Conservation (phyloP, 2,113 vertebrate species). For the Caranx melampygus region DNA sequence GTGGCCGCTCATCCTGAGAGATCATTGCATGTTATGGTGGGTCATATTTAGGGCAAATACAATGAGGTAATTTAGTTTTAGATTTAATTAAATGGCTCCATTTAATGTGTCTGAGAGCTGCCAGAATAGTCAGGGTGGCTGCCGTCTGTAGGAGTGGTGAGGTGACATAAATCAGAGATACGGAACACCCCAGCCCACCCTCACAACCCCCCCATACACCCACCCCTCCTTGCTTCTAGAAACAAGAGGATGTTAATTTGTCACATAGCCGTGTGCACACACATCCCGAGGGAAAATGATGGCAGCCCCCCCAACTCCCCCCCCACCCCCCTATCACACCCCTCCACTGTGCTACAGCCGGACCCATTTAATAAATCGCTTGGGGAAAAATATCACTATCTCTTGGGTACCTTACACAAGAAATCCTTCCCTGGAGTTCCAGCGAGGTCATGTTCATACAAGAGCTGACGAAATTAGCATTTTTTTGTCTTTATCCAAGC, state of each 20-base stretch:
- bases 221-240: conserved; percentile 16
- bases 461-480: conserved; percentile 59
- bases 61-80: conserved; percentile 62
- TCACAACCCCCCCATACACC: neutral
- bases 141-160: conserved; percentile 28
- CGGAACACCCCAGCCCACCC: conserved; percentile 26
- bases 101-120: conserved; percentile 50
- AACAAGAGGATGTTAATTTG: conserved; percentile 64
- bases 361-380: conserved; percentile 70
- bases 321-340: conserved; percentile 47
- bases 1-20: conserved; percentile 45
- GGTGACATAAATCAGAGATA: conserved; percentile 53
- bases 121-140: conserved; percentile 44
- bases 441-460: conserved; percentile 54
- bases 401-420: conserved; percentile 55
- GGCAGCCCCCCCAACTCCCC: conserved; percentile 37
- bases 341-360: conserved; percentile 46
- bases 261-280: conserved; percentile 52
- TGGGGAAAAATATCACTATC: conserved; percentile 62
- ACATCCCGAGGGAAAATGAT: conserved; percentile 46
- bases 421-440: conserved; percentile 58
- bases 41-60: conserved; percentile 63
- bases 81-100: conserved; percentile 67
- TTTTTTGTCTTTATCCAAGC: conserved; percentile 47
- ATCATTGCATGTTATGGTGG: conserved; percentile 52